Evolutionary conservation across 2,113 vertebrate genomes (phyloP).

Genomic region (Pedionomus torquatus): DNA sequence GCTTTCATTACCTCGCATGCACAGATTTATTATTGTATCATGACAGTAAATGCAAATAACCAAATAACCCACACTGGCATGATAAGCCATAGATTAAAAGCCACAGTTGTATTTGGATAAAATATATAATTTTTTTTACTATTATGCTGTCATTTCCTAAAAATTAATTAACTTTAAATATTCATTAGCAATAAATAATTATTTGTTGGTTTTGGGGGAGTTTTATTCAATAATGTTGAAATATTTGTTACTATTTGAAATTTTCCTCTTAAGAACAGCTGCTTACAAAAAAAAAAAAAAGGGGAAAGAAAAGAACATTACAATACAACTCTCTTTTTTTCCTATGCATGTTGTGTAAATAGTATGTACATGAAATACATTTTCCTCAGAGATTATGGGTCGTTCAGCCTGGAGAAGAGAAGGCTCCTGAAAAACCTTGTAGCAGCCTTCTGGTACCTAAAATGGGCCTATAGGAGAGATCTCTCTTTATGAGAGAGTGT

Average conservation of each 20-base stretch:
- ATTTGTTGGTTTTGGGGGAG: not conserved
- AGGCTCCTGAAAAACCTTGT: not conserved
- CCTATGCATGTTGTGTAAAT: not conserved
- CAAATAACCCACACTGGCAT: not conserved
- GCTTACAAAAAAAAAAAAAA: not conserved
- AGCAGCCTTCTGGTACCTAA: not conserved
- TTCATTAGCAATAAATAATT: accelerated
- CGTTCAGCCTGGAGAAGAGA: not conserved
- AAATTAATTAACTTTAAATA: not conserved
- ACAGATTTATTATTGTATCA: not conserved
- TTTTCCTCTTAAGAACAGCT: not conserved
- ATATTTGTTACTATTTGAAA: not conserved
- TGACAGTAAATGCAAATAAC: not conserved
- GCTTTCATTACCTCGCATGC: not conserved
- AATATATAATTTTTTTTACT: not conserved
- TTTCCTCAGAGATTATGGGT: not conserved
- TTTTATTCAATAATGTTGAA: not conserved
- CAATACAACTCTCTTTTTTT: not conserved
- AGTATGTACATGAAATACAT: not conserved
- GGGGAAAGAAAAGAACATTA: accelerated
- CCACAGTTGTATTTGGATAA: not conserved
- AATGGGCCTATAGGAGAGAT: not conserved
- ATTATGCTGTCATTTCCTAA: not conserved
- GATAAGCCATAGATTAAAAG: not conserved
- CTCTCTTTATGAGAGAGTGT: not conserved